Conservation (phyloP, 2,888 invertebrate species). For the Ichneumon xanthorius region DNA sequence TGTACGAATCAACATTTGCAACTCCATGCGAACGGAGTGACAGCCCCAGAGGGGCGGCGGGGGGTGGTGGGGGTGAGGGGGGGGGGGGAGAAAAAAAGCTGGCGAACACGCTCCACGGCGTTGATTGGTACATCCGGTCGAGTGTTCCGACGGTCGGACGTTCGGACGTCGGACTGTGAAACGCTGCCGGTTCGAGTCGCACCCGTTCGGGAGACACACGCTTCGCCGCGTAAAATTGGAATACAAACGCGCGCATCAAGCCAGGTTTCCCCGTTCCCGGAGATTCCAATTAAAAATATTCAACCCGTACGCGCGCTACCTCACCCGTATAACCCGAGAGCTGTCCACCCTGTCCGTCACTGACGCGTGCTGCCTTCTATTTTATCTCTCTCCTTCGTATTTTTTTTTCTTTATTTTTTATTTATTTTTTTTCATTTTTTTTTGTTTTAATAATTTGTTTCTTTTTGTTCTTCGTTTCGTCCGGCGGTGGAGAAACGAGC, state of each 20-base stretch:
- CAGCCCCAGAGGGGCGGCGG: too few species aligned
- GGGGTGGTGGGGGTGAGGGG: neutral
- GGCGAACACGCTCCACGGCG: conserved; percentile 61
- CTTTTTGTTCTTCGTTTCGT: conserved; percentile 9
- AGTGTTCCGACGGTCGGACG: conserved; percentile 46
- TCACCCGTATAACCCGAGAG: conserved; percentile 21
- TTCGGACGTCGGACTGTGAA: conserved; percentile 39
- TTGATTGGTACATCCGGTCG: conserved; percentile 73
- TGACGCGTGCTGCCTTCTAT: conserved; percentile 29
- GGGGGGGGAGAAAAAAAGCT: conserved; percentile 7
- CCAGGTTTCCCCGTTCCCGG: conserved; percentile 30
- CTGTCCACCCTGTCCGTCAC: conserved; percentile 25
- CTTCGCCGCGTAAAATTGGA: conserved; percentile 55
- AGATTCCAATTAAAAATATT: conserved; percentile 65
- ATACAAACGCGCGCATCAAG: conserved; percentile 46
- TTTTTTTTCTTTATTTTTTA: neutral
- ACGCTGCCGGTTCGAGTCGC: conserved; percentile 42
- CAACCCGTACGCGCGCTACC: conserved; percentile 16
- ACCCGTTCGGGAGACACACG: conserved; percentile 17
- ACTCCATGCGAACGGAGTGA: neutral
- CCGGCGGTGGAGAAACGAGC: conserved; percentile 10
- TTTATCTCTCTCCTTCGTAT: conserved; percentile 18
- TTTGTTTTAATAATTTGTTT: neutral
- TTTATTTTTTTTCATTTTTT: neutral
- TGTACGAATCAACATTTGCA: conserved; percentile 7